Conservation (phyloP, 2,888 invertebrate genomes). For the Orgyia antiqua region DNA sequence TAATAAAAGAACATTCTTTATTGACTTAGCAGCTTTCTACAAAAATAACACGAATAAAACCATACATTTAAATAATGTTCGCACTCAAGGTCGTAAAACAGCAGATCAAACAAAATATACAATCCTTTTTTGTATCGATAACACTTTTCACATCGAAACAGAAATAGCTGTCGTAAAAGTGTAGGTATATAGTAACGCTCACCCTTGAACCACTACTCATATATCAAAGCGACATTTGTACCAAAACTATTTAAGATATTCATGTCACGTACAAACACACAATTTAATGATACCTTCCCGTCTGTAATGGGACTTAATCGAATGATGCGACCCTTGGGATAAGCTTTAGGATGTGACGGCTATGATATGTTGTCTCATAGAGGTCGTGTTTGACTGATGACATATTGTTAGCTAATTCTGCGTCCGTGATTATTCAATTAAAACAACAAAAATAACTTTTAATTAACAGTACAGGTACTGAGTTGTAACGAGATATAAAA, state of each 20-base stretch:
- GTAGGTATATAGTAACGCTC: conserved; percentile 3
- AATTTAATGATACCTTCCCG: conserved; percentile 23
- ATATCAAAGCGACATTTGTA: conserved; percentile 22
- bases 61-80: no score
- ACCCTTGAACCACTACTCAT: conserved; percentile 9
- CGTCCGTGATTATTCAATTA: no score
- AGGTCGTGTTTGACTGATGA: conserved; percentile 2
- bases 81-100: no score
- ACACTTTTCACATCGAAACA: conserved; percentile 15
- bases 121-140: conserved; percentile 12
- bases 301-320: conserved; percentile 25
- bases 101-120: conserved; percentile 3
- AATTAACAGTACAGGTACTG: no score
- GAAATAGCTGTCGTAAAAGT: conserved; percentile 18
- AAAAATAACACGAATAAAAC: no score
- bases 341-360: conserved; percentile 9
- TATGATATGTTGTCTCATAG: conserved; percentile 1
- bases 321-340: conserved; percentile 32
- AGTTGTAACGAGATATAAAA: no score
- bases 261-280: conserved; percentile 15
- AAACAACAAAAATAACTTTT: no score
- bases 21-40: no score
- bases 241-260: conserved; percentile 23
- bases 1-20: no score
- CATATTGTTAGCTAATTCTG: no score